phyloP scores from a whole-genome alignment of 2,113 vertebrate species.

The Mungos mungo region DNA sequence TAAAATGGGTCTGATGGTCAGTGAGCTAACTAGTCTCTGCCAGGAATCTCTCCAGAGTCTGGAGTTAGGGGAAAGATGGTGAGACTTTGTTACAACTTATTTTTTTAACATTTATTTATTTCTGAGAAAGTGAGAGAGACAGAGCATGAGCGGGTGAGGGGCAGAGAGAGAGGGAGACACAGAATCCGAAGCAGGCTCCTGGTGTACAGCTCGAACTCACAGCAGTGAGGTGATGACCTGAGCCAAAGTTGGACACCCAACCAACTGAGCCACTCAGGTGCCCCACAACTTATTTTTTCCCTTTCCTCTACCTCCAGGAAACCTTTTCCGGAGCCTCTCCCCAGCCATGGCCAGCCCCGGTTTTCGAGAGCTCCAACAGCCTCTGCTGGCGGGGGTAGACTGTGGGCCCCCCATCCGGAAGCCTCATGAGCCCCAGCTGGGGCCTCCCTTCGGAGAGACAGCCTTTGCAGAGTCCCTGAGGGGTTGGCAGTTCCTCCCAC shows the following conservation, averaged over 20 bases:
- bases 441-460: conserved; percentile 62
- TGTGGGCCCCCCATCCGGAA: not conserved
- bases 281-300: not conserved
- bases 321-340: not conserved
- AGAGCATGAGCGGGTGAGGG: too few species aligned
- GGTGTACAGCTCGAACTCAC: too few species aligned
- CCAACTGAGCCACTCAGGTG: too few species aligned
- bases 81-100: not conserved
- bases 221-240: too few species aligned
- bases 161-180: too few species aligned
- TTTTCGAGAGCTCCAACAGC: conserved; percentile 77
- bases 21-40: not conserved
- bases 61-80: not conserved
- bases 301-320: conserved; percentile 16
- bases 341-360: conserved; percentile 74
- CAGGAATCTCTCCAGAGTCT: not conserved
- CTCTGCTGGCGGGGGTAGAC: conserved; percentile 58
- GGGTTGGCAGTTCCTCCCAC: conserved; percentile 21
- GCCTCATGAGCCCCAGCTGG: not conserved
- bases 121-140: too few species aligned
- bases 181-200: too few species aligned
- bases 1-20: not conserved
- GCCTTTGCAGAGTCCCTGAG: conserved; percentile 63
- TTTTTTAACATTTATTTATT: not conserved
- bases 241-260: too few species aligned